phyloP scores from a whole-genome alignment of 2,113 vertebrate genomes.

The Zosterops pallidus region DNA sequence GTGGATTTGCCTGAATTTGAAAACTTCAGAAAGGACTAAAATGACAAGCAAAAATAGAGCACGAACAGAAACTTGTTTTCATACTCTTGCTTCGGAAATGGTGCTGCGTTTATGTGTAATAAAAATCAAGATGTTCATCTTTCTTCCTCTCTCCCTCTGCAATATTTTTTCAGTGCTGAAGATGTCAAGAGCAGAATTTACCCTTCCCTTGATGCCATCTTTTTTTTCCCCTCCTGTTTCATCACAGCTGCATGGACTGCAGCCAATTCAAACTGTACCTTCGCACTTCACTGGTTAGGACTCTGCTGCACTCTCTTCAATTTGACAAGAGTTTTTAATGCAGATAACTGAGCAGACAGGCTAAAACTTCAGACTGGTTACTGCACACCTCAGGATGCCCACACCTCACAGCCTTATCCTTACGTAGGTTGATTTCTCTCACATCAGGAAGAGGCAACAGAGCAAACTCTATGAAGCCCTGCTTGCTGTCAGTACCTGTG shows the following conservation, averaged over 20 bases:
- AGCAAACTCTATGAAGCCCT: neutral
- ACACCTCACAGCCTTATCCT: neutral
- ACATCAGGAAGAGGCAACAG: neutral
- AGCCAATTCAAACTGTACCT: conserved; percentile 47
- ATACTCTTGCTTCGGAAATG: neutral
- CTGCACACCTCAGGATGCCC: neutral
- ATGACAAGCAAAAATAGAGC: neutral
- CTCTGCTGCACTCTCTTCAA: neutral
- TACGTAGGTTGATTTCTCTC: neutral
- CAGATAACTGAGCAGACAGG: neutral
- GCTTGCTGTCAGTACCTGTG: neutral
- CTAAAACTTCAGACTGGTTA: neutral
- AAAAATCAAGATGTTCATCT: conserved; percentile 63
- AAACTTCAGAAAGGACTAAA: neutral
- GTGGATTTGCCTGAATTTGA: conserved; percentile 1
- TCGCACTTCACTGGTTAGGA: neutral
- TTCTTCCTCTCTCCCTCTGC: conserved; percentile 7
- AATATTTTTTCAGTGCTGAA: conserved; percentile 24
- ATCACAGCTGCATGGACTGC: conserved; percentile 54
- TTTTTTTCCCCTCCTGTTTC: neutral
- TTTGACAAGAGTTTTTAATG: neutral
- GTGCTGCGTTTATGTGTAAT: neutral
- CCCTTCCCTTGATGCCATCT: conserved; percentile 54
- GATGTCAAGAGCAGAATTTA: conserved; percentile 63
- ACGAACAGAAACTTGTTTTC: neutral